Base-by-base conservation (phyloP, 2,797 vertebrate species). In the Lepidocolaptes lacrymiger region DNA sequence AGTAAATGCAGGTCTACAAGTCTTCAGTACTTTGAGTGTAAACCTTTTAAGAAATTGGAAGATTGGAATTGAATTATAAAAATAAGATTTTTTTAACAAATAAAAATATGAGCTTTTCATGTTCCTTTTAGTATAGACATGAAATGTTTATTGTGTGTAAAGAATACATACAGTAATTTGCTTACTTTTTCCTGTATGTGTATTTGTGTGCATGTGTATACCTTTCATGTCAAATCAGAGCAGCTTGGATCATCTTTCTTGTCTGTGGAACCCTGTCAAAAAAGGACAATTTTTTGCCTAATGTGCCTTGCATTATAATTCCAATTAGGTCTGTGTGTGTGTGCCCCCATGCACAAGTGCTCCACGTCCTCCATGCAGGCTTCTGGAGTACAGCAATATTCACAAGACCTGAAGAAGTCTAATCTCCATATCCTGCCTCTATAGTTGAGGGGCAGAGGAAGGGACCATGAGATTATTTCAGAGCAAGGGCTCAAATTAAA, bases 291-390 rank as follows among this genome's bases (percentile, higher is more conserved):
- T 36, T 72, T 86, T 77, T 5, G 3, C 27, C 41, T 59, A 16
- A 14, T 10, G 8, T 23, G 10, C 19, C 26, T 56, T 41, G 20
- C 44, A 44, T 23, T 77, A 0, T 27, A 62, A 34, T 59, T 52
- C 34, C 28, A 30, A 2, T 39, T 18, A 62, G 75, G 4, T 49
- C 15, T 83, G 1, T 28, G 62, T 63, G 51, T 68, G 32, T 41
- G 24, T 24, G 21, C 7, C 36, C 16, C 34, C 2, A 4, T 41
- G 48, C 32, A 22, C 0, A 1, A 23, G n/a, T 37, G 36, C 46
- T 34, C 16, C 19, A 12, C 3, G 2, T n/a, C n/a, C 9, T 68
- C 34, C 14, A 1, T 32, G 26, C 41, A 72, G 28, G 34, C 62
- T 85, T 3, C 8, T 37, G 39, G 52, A 66, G 36, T 83, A 80